Conservation (phyloP, 2,797 vertebrate species). For the Huso huso region DNA sequence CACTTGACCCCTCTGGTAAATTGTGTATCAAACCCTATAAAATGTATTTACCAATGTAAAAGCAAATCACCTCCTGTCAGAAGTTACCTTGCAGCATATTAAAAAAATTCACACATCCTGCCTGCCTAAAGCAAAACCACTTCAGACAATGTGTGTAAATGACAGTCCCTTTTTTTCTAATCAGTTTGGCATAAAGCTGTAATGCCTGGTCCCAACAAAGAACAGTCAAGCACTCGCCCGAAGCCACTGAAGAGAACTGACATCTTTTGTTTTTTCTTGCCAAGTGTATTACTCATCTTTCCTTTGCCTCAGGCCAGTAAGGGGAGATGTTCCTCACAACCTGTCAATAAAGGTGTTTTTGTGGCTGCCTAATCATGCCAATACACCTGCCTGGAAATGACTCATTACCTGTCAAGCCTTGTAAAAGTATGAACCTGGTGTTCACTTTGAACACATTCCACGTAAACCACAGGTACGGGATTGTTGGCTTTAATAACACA, state of each 20-base stretch:
- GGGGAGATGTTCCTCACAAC: conserved; percentile 22
- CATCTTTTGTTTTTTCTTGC: conserved; percentile 11
- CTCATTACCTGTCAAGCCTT: background rate
- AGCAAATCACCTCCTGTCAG: too few relatives aligned
- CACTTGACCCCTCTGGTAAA: too few relatives aligned
- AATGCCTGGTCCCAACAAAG: conserved; percentile 15
- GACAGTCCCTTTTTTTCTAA: conserved; percentile 5
- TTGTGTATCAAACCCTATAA: too few relatives aligned
- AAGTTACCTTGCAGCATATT: too few relatives aligned
- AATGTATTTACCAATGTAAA: too few relatives aligned
- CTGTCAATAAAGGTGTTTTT: conserved; percentile 12
- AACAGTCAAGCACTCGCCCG: conserved; percentile 20
- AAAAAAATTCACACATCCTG: background rate
- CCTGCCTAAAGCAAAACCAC: conserved; percentile 20
- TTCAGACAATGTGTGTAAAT: background rate
- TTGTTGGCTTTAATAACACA: background rate
- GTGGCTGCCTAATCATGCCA: conserved; percentile 23
- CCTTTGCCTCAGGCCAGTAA: conserved; percentile 25
- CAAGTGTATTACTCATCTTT: conserved; percentile 23
- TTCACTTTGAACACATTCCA: background rate
- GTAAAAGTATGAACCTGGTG: background rate
- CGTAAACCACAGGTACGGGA: background rate
- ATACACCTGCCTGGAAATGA: conserved; percentile 16
- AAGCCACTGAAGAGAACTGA: conserved; percentile 12
- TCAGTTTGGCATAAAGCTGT: conserved; percentile 12